Evolutionary conservation across 2,113 vertebrate genomes (phyloP).

Genomic region (Callithrix jacchus): DNA sequence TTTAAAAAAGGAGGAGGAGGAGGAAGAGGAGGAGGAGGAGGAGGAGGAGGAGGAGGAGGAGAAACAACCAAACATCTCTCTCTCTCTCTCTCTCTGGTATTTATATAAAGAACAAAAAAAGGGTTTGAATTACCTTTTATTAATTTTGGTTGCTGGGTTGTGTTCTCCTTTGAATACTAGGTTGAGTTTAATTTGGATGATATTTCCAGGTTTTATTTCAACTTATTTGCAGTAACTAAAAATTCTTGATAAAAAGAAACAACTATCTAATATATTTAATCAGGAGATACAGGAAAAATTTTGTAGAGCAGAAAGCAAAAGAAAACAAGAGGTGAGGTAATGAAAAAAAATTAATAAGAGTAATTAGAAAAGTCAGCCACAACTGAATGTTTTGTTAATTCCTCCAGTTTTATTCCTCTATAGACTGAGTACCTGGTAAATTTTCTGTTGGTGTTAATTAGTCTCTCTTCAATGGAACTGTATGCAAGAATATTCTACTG

Average conservation of each 20-base stretch:
- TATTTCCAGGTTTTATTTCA: neutral
- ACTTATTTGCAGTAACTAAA: neutral
- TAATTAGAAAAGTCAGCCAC: neutral
- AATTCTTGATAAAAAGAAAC: neutral
- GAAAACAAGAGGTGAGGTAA: rapidly evolving
- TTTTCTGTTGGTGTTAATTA: neutral
- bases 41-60: too few relatives aligned
- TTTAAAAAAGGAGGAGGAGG: too few relatives aligned
- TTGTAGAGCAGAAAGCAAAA: neutral
- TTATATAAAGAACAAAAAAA: neutral
- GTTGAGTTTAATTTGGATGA: neutral
- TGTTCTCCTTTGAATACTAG: neutral
- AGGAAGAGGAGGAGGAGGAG: too few relatives aligned
- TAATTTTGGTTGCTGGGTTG: neutral
- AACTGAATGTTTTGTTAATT: neutral
- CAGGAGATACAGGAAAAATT: neutral
- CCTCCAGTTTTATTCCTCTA: neutral
- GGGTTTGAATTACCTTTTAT: neutral
- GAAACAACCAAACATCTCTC: rapidly evolving
- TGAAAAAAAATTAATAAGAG: neutral
- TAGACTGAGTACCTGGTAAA: neutral
- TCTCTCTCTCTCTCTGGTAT: neutral
- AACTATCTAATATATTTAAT: neutral
- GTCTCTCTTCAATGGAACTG: neutral
- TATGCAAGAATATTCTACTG: neutral